Base-by-base conservation (phyloP, 2,113 vertebrate genomes). In the Tylochromis polylepis region DNA sequence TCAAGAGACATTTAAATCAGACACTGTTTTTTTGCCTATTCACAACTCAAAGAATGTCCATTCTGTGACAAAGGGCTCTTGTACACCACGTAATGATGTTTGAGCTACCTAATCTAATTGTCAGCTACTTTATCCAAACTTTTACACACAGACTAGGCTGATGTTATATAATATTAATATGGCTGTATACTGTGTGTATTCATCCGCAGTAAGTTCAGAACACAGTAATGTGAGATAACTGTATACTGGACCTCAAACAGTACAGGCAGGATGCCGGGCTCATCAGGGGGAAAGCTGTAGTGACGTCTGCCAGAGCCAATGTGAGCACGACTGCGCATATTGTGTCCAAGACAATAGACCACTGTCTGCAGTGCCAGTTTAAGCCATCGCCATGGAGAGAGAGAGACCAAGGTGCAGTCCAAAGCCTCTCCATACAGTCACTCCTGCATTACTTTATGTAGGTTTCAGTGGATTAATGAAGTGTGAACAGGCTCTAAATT, bases 351-450 rank as follows among this genome's bases (percentile, higher is more conserved):
- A 93, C 94, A 94, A 91, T 72, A 56, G 70, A 22, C 86, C 62
- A 81, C 84, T 94, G 91, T 92, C 67, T 85, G 72, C 67, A 87
- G 92, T 93, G 87, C 87, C 89, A 86, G 85, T 83, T 89, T 56
- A 90, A 87, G 83, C 89, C 11, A 83, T 92, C 88, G 1, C 92
- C 90, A 83, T 70, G 58, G 83, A 84, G 57, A 51, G 29, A 77
- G 83, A 81, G 22, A 22, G 58, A 56, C 60, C 2, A 11, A 83
- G 58, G 81, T 85, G 58, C 62, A 67, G 81, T 70, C 59, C 72
- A 82, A 46, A 65, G 46, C 60, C 41, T 83, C 81, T 88, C 34
- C n/a, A 22, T 67, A 85, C 60, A 72, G 31, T 36, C 4, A 6
- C 79, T 78, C 85, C 81, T 79, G 55, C 56, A 85, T 82, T 59